phyloP scores from a whole-genome alignment of 2,797 vertebrate genomes.

The Microcaecilia unicolor region DNA sequence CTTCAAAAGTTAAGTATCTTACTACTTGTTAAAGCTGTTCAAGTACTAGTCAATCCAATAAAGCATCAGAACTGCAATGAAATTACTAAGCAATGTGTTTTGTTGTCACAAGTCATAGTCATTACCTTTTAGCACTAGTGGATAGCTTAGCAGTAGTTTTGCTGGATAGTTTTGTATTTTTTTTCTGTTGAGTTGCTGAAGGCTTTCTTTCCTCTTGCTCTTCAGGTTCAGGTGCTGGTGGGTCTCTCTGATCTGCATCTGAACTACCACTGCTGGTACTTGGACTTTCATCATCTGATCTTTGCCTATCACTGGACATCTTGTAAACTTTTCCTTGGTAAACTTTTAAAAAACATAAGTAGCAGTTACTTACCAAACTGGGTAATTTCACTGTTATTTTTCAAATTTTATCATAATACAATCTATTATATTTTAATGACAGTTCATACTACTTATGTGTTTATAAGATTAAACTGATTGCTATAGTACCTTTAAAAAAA shows the following conservation, averaged over 20 bases:
- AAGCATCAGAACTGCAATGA: fast-evolving
- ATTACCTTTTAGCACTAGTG: slow-evolving; percentile 83
- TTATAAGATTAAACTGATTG: too few species aligned
- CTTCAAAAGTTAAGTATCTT: not conserved
- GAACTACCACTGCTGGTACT: slow-evolving; percentile 86
- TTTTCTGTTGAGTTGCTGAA: slow-evolving; percentile 77
- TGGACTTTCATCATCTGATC: slow-evolving; percentile 82
- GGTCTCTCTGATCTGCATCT: slow-evolving; percentile 79
- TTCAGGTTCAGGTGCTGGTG: slow-evolving; percentile 72
- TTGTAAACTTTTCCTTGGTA: slow-evolving; percentile 55
- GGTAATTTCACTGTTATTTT: too few species aligned
- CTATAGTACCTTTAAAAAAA: too few species aligned
- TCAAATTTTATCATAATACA: too few species aligned
- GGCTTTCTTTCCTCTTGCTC: slow-evolving; percentile 79
- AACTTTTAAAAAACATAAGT: too few species aligned
- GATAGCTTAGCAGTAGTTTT: slow-evolving; percentile 85
- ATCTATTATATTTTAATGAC: too few species aligned
- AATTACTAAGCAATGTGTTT: not conserved
- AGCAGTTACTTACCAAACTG: too few species aligned
- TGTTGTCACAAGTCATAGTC: not conserved
- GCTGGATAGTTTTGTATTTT: slow-evolving; percentile 79
- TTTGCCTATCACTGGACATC: slow-evolving; percentile 83
- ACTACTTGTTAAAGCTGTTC: fast-evolving
- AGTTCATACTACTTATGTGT: too few species aligned
- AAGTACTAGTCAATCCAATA: not conserved